Evolutionary conservation across 2,797 vertebrate species (phyloP).

Genomic region (Meda fulgida): DNA sequence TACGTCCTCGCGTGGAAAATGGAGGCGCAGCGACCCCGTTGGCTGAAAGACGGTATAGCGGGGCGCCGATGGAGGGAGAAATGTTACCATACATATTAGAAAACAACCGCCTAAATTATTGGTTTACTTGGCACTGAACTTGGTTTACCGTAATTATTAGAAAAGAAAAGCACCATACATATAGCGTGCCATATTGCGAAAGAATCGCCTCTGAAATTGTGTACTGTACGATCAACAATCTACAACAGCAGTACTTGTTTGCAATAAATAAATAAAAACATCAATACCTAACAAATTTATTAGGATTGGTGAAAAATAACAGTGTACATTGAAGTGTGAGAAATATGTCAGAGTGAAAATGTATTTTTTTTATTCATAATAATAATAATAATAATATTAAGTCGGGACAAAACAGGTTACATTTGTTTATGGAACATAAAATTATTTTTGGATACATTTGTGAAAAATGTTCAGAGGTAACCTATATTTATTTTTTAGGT

Average conservation of each 20-base stretch:
- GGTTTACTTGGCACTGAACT: not conserved
- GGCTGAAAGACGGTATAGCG: constrained; percentile 64
- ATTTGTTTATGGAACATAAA: not conserved
- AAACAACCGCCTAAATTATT: not conserved
- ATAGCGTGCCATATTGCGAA: not conserved
- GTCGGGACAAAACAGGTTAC: not conserved
- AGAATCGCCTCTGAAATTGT: not conserved
- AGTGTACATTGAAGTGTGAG: no score
- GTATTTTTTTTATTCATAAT: no score
- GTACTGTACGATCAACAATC: not conserved
- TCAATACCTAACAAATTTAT: no score
- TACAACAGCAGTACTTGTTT: not conserved
- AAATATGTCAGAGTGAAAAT: no score
- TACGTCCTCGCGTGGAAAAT: constrained; percentile 61
- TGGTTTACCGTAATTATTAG: not conserved
- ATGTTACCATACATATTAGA: constrained; percentile 2
- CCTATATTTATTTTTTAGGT: not conserved
- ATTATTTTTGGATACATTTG: not conserved
- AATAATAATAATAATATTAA: not conserved
- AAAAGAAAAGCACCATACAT: not conserved
- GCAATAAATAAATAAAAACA: no score
- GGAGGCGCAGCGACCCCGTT: constrained; percentile 73
- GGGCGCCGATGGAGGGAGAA: constrained; percentile 10
- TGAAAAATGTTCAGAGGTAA: not conserved
- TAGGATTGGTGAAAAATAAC: no score